Percentiles rank a stretch among this genome's conserved stretches.
phyloP scores from a whole-genome alignment of 1,140 invertebrate genomes.

The Aphis gossypii region DNA sequence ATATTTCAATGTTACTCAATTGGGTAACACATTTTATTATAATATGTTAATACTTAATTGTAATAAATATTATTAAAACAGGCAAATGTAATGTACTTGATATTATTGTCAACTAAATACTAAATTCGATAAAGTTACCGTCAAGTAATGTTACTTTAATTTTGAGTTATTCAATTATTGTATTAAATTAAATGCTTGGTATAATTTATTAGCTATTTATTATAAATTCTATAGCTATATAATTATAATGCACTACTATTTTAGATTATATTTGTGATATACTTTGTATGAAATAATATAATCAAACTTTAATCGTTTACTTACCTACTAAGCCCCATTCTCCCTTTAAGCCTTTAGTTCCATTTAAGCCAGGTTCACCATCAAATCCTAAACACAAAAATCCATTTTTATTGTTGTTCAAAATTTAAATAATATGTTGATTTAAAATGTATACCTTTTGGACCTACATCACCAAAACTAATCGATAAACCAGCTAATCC shows the following conservation, averaged over 20 bases:
- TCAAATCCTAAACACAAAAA: slow-evolving; percentile 46
- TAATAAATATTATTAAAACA: no score
- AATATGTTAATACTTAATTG: no score
- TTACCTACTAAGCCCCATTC: slow-evolving; percentile 72
- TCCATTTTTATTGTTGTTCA: not conserved
- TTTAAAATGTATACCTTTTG: slow-evolving; percentile 61
- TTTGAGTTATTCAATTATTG: no score
- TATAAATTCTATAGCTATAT: no score
- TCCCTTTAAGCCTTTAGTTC: slow-evolving; percentile 70
- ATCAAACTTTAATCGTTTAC: not conserved
- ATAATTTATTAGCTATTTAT: no score
- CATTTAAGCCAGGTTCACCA: slow-evolving; percentile 58
- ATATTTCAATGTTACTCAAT: no score
- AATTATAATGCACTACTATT: no score
- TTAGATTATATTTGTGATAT: no score
- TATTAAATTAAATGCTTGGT: no score
- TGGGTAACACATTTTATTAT: not conserved
- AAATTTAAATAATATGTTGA: not conserved
- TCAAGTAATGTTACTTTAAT: not conserved
- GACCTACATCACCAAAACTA: slow-evolving; percentile 62
- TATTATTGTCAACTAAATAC: not conserved
- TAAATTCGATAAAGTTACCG: not conserved
- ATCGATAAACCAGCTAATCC: slow-evolving; percentile 63
- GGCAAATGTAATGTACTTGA: no score
- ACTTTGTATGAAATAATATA: no score